A percentile compares a stretch with the other conserved stretches of the same genome.
phyloP scores from a whole-genome alignment of 1,140 invertebrate species.

The Eumeta japonica region DNA sequence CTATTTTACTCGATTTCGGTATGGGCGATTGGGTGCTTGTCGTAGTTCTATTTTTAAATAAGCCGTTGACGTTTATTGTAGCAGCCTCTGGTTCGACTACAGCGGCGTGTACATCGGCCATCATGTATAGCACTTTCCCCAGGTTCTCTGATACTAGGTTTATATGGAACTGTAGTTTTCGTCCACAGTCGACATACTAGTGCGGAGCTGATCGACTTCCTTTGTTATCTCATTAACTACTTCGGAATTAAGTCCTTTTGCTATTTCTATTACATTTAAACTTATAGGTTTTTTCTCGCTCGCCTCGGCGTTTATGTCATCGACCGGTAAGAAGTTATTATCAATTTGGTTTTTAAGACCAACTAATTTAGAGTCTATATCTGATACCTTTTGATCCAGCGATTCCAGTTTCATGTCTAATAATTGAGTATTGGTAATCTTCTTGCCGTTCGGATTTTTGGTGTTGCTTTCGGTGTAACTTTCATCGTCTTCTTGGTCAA shows the following conservation, averaged over 20 bases:
- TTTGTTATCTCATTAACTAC: conserved; percentile 72
- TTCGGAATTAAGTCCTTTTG: conserved; percentile 75
- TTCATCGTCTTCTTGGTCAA: conserved; percentile 29
- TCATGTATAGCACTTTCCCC: conserved; percentile 71
- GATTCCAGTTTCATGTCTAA: conserved; percentile 66
- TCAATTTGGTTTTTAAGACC: conserved; percentile 78
- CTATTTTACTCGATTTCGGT: conserved; percentile 71
- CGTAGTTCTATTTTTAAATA: conserved; percentile 47
- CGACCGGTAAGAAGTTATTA: conserved; percentile 73
- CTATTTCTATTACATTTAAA: conserved; percentile 75
- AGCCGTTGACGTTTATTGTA: conserved; percentile 44
- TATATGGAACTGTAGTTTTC: conserved; percentile 81
- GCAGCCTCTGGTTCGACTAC: conserved; percentile 68
- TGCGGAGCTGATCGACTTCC: conserved; percentile 71
- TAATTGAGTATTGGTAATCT: conserved; percentile 38
- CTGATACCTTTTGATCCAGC: conserved; percentile 76
- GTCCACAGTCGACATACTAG: conserved; percentile 75
- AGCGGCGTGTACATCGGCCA: conserved; percentile 77
- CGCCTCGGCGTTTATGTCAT: conserved; percentile 80
- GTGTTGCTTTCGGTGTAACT: conserved; percentile 29
- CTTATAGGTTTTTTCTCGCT: conserved; percentile 82
- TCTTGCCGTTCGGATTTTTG: conserved; percentile 29
- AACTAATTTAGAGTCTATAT: conserved; percentile 76
- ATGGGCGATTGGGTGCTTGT: conserved; percentile 58
- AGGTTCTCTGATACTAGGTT: conserved; percentile 79